A percentile compares a stretch with the other conserved stretches of the same genome.
Conservation (phyloP, 2,113 vertebrate species). For the Stictonetta naevosa region DNA sequence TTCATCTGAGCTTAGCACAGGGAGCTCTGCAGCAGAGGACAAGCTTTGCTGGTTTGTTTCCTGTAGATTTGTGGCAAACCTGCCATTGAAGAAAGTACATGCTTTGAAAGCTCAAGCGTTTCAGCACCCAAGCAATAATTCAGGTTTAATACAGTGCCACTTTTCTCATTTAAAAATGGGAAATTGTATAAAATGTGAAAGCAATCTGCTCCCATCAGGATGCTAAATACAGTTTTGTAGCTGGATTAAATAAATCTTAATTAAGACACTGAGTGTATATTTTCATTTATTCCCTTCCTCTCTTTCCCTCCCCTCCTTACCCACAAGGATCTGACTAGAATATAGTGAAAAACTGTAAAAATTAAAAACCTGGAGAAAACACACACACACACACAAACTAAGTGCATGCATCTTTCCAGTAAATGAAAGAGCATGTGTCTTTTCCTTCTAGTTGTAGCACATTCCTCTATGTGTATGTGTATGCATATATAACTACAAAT, state of each 20-base stretch:
- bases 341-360: background rate
- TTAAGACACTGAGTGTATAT: background rate
- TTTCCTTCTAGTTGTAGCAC: background rate
- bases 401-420: background rate
- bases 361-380: background rate
- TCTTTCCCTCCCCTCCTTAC: background rate
- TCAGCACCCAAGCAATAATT: background rate
- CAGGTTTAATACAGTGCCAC: conserved; percentile 5
- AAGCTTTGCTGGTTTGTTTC: background rate
- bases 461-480: background rate
- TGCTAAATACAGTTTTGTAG: conserved; percentile 59
- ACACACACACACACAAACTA: background rate
- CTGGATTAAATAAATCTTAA: conserved; percentile 56
- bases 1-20: background rate
- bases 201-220: conserved; percentile 60
- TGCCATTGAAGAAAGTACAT: rapidly evolving
- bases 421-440: background rate
- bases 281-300: conserved; percentile 46
- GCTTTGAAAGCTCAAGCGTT: background rate
- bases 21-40: background rate
- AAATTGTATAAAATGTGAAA: conserved; percentile 44
- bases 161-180: conserved; percentile 48
- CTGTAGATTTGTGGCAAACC: background rate
- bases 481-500: background rate
- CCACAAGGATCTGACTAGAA: background rate